phyloP scores from a whole-genome alignment of 2,888 invertebrate species.

The Dasypolia templi region DNA sequence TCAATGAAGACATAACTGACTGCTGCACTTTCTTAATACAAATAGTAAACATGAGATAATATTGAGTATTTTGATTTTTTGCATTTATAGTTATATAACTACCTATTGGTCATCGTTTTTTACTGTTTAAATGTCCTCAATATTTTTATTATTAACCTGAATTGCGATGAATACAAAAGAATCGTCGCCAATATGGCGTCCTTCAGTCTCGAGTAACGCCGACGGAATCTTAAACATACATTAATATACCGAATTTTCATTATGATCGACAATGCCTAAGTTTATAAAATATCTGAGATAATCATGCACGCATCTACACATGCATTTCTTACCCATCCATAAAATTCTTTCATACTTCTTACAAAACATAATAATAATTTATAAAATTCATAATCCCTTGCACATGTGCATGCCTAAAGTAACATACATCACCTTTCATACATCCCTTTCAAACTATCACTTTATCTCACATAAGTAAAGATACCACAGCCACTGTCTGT shows the following conservation, averaged over 20 bases:
- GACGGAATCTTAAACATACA: conserved; percentile 86
- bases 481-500: conserved; percentile 91
- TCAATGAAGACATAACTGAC: neutral
- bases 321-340: conserved; percentile 77
- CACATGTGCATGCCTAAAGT: conserved; percentile 90
- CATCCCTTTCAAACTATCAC: conserved; percentile 82
- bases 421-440: conserved; percentile 87
- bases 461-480: conserved; percentile 88
- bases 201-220: conserved; percentile 82
- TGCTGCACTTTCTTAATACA: conserved; percentile 18
- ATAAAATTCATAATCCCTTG: conserved; percentile 90
- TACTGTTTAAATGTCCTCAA: neutral
- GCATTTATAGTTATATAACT: neutral
- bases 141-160: conserved; percentile 18
- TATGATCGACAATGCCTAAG: conserved; percentile 85
- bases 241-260: conserved; percentile 82
- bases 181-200: conserved; percentile 88
- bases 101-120: neutral
- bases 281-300: conserved; percentile 85
- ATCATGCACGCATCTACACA: conserved; percentile 77
- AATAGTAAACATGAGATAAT: neutral
- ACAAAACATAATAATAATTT: conserved; percentile 89
- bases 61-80: neutral
- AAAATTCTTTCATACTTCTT: conserved; percentile 81
- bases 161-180: conserved; percentile 83